Evolutionary conservation across 2,113 vertebrate species (phyloP).

Genomic region (Cygnus buccinator): DNA sequence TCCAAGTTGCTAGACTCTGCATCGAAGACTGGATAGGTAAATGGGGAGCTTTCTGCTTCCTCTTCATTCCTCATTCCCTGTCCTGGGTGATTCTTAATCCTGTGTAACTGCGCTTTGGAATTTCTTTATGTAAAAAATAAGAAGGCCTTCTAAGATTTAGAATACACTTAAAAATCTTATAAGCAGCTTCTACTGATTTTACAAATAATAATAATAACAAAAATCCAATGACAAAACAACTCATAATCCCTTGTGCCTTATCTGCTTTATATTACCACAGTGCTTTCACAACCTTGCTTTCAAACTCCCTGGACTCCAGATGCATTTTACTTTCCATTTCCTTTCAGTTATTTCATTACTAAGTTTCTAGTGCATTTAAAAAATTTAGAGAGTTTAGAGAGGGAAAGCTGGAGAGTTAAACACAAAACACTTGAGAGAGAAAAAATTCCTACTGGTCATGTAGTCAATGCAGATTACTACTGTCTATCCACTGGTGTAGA

Average conservation of each 20-base stretch:
- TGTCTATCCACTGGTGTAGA: not conserved
- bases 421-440: no score
- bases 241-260: not conserved
- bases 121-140: slow-evolving; percentile 12
- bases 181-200: not conserved
- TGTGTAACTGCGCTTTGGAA: not conserved
- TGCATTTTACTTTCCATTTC: not conserved
- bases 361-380: not conserved
- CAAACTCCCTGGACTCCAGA: not conserved
- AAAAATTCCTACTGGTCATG: not conserved
- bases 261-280: not conserved
- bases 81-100: not conserved
- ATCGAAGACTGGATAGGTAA: not conserved
- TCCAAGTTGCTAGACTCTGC: not conserved
- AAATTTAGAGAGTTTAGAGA: not conserved
- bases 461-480: not conserved
- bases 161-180: not conserved
- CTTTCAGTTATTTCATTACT: not conserved
- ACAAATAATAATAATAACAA: not conserved
- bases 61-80: not conserved
- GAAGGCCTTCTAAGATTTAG: not conserved
- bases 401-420: not conserved
- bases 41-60: not conserved
- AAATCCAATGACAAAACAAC: not conserved
- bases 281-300: fast-evolving